Conservation (phyloP, 2,113 vertebrate genomes). For the Dicaeum eximium region DNA sequence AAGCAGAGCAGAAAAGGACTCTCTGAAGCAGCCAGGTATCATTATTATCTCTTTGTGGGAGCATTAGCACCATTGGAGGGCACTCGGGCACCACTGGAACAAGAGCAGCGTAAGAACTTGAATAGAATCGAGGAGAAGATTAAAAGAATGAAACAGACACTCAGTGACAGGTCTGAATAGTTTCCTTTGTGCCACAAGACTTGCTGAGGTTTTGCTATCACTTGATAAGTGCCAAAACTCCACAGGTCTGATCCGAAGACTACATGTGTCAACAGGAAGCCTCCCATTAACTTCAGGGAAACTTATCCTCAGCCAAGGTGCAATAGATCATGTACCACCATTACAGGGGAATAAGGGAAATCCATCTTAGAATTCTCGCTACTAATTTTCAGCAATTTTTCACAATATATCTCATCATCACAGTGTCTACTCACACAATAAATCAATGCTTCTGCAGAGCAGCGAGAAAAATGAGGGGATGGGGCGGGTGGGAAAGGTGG, state of each 20-base stretch:
- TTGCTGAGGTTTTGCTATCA: constrained; percentile 36
- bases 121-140: constrained; percentile 26
- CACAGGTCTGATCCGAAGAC: constrained; percentile 21
- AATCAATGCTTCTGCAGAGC: constrained; percentile 18
- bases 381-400: constrained; percentile 25
- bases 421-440: constrained; percentile 12
- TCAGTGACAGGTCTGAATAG: constrained; percentile 43
- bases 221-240: constrained; percentile 50
- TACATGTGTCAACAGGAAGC: constrained; percentile 47
- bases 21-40: constrained; percentile 41
- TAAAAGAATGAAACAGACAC: constrained; percentile 20
- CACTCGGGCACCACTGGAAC: constrained; percentile 64
- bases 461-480: background rate
- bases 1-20: constrained; percentile 48
- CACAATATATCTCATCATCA: constrained; percentile 15
- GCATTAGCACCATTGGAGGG: constrained; percentile 59
- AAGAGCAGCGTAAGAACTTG: constrained; percentile 30
- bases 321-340: background rate
- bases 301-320: constrained; percentile 17
- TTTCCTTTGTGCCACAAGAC: constrained; percentile 34
- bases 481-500: background rate
- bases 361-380: background rate
- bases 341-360: background rate
- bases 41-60: constrained; percentile 57
- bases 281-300: constrained; percentile 45